A percentile compares a stretch with the other conserved stretches of the same genome.
Conservation (phyloP, 2,888 invertebrate species). For the Rhopalosiphum nymphaeae region DNA sequence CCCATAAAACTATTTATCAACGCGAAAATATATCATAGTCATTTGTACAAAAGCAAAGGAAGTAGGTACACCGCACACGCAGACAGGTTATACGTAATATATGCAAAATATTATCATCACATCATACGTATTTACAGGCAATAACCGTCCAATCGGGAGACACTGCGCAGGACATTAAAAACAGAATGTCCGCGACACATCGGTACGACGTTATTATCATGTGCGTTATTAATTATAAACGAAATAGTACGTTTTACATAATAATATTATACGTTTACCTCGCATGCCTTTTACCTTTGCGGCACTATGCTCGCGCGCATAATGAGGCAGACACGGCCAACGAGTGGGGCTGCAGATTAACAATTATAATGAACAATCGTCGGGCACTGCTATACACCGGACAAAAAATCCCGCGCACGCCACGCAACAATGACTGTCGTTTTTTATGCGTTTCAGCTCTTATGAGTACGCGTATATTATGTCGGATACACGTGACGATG, state of each 20-base stretch:
- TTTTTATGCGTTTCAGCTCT: not conserved
- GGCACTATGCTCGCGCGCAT: too few species aligned
- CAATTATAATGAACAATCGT: not conserved
- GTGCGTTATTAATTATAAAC: too few species aligned
- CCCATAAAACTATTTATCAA: not conserved
- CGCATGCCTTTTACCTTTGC: too few species aligned
- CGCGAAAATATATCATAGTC: not conserved
- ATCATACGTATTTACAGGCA: not conserved
- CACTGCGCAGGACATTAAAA: not conserved
- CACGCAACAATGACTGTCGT: not conserved
- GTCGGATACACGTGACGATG: not conserved
- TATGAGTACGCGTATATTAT: not conserved
- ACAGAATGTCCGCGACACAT: not conserved
- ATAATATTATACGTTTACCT: too few species aligned
- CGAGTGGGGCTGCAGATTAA: not conserved
- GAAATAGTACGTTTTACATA: too few species aligned
- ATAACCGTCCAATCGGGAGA: not conserved
- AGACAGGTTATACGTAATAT: not conserved
- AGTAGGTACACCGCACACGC: too few species aligned
- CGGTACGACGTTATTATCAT: too few species aligned
- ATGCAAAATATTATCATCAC: not conserved
- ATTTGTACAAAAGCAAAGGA: not conserved
- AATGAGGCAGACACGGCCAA: too few species aligned
- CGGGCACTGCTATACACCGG: too few species aligned
- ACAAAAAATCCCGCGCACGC: not conserved